phyloP scores from a whole-genome alignment of 2,888 invertebrate genomes.

The Hydrotaea diabolus region DNA sequence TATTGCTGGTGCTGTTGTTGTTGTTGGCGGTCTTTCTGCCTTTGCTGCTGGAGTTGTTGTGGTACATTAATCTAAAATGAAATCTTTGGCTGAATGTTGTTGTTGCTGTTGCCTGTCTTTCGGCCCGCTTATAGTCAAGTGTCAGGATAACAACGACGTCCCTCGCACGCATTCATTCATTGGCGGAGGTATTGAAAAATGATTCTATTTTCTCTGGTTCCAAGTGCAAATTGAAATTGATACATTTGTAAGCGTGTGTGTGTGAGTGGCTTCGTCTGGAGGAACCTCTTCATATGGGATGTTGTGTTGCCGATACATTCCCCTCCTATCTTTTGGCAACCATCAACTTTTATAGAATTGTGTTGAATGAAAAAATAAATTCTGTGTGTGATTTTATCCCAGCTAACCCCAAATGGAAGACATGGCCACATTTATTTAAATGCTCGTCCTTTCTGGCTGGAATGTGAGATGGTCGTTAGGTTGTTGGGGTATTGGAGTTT shows the following conservation, averaged over 20 bases:
- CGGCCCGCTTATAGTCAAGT: constrained; percentile 1
- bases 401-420: constrained; percentile 3
- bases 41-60: neutral
- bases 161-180: neutral
- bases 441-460: neutral
- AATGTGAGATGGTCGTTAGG: neutral
- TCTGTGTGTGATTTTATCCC: neutral
- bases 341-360: neutral
- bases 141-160: constrained; percentile 20
- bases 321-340: neutral
- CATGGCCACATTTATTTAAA: constrained; percentile 18
- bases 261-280: neutral
- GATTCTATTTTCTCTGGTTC: constrained; percentile 10
- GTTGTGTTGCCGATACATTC: neutral
- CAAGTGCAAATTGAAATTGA: constrained; percentile 25
- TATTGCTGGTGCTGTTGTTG: constrained; percentile 3
- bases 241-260: neutral
- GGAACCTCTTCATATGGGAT: neutral
- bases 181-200: constrained; percentile 10
- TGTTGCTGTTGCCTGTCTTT: neutral
- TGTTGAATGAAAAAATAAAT: neutral
- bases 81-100: constrained; percentile 10
- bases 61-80: constrained; percentile 29
- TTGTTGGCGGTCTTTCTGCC: neutral
- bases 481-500: neutral